phyloP scores from a whole-genome alignment of 2,113 vertebrate genomes.

The Pseudopodoces humilis region DNA sequence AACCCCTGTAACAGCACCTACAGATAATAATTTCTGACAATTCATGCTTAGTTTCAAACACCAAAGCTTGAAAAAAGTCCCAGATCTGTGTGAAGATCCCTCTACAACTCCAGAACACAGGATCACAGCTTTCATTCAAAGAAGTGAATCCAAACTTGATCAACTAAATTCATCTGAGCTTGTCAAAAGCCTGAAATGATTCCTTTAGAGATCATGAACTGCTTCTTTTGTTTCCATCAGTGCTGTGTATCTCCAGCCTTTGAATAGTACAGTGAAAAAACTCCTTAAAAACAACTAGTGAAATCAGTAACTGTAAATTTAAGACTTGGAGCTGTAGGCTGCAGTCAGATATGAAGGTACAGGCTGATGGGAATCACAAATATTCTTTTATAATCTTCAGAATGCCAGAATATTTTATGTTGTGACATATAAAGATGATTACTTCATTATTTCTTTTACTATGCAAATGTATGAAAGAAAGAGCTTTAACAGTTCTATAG shows the following conservation, averaged over 20 bases:
- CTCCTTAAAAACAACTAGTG: background rate
- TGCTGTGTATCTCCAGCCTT: background rate
- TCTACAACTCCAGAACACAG: background rate
- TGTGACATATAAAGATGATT: background rate
- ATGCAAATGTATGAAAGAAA: background rate
- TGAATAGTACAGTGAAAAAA: background rate
- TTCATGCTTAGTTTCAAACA: background rate
- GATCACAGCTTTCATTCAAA: background rate
- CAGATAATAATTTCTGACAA: background rate
- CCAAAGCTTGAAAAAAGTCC: background rate
- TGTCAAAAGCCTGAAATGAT: background rate
- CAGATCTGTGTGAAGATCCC: background rate
- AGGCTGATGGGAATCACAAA: background rate
- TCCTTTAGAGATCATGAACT: background rate
- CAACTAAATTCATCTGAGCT: background rate
- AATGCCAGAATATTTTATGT: background rate
- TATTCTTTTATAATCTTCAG: background rate
- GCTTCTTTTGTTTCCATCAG: background rate
- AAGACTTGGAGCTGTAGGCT: background rate
- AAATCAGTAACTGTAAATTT: background rate
- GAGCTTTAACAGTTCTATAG: background rate
- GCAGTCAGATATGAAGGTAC: background rate
- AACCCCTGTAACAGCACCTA: fast-evolving
- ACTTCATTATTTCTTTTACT: background rate
- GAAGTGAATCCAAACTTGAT: background rate